Base-by-base conservation (phyloP, 30 jellyfish, hydroid and myxozoan species). In the Chrysaora quinquecirrha region DNA sequence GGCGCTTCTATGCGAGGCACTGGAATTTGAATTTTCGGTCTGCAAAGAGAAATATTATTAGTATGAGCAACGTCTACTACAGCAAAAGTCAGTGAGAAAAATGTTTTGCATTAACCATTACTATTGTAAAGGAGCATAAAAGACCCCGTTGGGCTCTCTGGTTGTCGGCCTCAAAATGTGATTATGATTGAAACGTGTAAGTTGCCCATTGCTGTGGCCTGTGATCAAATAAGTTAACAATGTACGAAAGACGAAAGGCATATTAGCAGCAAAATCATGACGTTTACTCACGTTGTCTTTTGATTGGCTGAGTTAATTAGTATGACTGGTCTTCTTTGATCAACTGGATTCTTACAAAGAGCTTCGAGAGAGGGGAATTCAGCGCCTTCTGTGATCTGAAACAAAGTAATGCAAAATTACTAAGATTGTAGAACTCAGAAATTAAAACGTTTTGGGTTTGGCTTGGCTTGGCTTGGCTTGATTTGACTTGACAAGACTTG, bases 261-360 rank as follows among this genome's bases (percentile, higher is more conserved):
- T 43, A 9, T 16, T 6, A 43, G 16, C 58, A n/a, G n/a, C n/a
- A n/a, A n/a, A n/a, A n/a, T n/a, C n/a, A n/a, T n/a, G n/a, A n/a
- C n/a, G n/a, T n/a, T 25, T 19, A 18, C 80, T 77, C 35, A 77
- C 88, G 28, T 43, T 23, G 88, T 24, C 0, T 32, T 35, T 21
- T 16, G 61, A 21, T 77, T 23, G 66, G 34, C 62, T 0, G 48
- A 19, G 58, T 89, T 89, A 68, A 90, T 83, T 34, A 90, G 78
- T 23, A 90, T 50, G 50, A 78, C 64, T 1, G 97, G 96, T 62
- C 97, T 60, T 23, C 60, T 64, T 12, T 83, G 88, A 69, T 90
- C 85, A 9, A 90, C 86, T 1, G 89, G 87, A 30, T 78, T 34
- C 14, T 63, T 76, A 58, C 48, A 4, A 16, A 90, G 87, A 2